Base-by-base conservation (phyloP, 1,140 invertebrate species). In the Pogonomyrmex barbatus region DNA sequence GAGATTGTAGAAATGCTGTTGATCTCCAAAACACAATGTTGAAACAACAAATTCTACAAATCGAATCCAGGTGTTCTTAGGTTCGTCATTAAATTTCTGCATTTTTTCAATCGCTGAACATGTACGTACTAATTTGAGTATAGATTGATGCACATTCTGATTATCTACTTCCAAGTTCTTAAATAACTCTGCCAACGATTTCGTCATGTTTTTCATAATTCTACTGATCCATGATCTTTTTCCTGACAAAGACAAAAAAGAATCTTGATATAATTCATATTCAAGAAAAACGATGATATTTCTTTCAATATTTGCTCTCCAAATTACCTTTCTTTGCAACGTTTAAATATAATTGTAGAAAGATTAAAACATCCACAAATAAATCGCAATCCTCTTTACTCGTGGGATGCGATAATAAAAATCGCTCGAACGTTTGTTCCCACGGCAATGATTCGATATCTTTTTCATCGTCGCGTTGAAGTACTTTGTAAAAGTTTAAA, bases 341-440 rank as follows among this genome's bases (percentile, higher is more conserved):
- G 70, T 92, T 93, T 24, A 95, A 94, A 73, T 94, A 96, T 6
- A 93, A 86, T 36, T 95, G 89, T 50, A 97, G 93, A 92, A 97
- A 96, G 70, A 96, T 95, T 65, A 97, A 88, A 70, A 97, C 91
- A 17, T 95, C 89, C 1, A 95, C 93, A 62, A 97, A 95, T 33
- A 97, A 91, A 30, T 95, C 91, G 30, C 95, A 95, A 89, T 97
- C 97, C 52, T 96, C 94, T 67, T 95, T 93, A 67, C 95, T 96
- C 0, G 96, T 95, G 0, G 96, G 97, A 62, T 96, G 94, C 1
- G 96, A 95, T 54, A 94, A 92, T 45, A 97, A 93, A 91, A 96
- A 97, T 56, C 96, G 94, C 30, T 93, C 91, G 30, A 96, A 96
- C 14, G 95, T 95, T 81, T 95, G 93, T 87, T 95, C 95, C 97